Conservation (phyloP, 2,888 invertebrate species). For the Scrobipalpa atriplicella region DNA sequence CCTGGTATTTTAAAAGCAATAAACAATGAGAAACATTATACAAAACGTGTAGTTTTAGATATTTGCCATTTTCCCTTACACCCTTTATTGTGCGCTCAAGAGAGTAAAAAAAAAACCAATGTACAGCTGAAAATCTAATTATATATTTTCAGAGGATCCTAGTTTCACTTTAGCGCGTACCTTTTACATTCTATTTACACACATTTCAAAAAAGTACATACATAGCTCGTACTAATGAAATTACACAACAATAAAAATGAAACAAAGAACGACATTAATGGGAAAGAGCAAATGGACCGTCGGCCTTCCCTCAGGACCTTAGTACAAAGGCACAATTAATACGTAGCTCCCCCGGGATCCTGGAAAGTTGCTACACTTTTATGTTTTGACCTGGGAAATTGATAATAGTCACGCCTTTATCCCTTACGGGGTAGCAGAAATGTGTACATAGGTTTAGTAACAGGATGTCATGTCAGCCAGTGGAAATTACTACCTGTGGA, state of each 20-base stretch:
- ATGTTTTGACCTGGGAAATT: conserved; percentile 17
- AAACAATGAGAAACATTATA: too few relatives aligned
- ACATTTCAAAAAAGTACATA: background rate
- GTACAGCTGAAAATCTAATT: too few relatives aligned
- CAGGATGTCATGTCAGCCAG: too few relatives aligned
- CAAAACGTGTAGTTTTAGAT: too few relatives aligned
- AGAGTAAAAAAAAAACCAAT: too few relatives aligned
- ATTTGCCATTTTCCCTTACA: too few relatives aligned
- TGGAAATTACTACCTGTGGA: too few relatives aligned
- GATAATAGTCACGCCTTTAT: background rate
- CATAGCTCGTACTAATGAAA: conserved; percentile 26
- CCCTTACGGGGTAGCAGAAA: background rate
- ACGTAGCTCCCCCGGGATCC: background rate
- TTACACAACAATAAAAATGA: conserved; percentile 23
- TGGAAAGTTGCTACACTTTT: background rate
- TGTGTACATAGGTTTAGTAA: too few relatives aligned
- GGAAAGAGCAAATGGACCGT: conserved; percentile 25
- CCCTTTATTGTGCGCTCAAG: too few relatives aligned
- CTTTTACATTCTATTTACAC: background rate
- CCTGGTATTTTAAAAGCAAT: too few relatives aligned
- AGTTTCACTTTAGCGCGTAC: background rate
- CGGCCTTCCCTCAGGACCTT: conserved; percentile 1
- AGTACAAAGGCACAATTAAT: conserved; percentile 16
- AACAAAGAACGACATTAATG: conserved; percentile 21
- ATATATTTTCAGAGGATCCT: too few relatives aligned